Percentiles rank a stretch among this genome's conserved stretches.
phyloP scores from a whole-genome alignment of 2,113 vertebrate species.

The Hemiscyllium ocellatum region DNA sequence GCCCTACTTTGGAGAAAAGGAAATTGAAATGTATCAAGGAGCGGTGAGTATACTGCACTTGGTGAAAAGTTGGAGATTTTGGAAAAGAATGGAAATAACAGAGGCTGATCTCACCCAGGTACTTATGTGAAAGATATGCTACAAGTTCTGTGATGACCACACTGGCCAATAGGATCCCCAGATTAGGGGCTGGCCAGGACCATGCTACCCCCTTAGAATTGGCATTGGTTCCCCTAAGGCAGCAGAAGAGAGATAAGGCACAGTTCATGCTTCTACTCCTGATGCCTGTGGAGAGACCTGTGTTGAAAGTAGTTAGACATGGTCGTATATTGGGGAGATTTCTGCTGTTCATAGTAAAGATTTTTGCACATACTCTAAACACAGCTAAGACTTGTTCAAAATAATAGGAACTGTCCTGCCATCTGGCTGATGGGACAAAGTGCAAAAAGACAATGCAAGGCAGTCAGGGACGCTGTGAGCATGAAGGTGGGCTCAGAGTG shows the following conservation, averaged over 20 bases:
- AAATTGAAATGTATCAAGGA: constrained; percentile 97
- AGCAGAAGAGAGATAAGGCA: no score
- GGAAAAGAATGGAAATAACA: not conserved
- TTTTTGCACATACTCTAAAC: not conserved
- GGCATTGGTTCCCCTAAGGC: not conserved
- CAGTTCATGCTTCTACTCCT: no score
- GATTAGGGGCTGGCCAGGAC: not conserved
- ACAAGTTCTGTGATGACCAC: not conserved
- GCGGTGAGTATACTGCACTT: constrained; percentile 70
- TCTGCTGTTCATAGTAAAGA: not conserved
- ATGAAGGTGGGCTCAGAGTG: no score
- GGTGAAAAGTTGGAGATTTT: not conserved
- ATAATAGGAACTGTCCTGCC: not conserved
- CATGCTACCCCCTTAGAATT: not conserved
- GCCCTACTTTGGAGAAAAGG: constrained; percentile 96
- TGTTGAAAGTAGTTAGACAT: not conserved
- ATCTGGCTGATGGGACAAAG: not conserved
- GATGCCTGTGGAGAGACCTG: not conserved
- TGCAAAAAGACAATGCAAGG: no score
- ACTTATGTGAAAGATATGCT: not conserved
- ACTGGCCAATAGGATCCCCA: not conserved
- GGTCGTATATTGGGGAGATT: not conserved
- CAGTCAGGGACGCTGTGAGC: no score
- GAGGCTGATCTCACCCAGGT: not conserved
- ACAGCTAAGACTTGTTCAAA: not conserved